phyloP scores from a whole-genome alignment of 2,888 invertebrate species.

The Sipunculus nudus region DNA sequence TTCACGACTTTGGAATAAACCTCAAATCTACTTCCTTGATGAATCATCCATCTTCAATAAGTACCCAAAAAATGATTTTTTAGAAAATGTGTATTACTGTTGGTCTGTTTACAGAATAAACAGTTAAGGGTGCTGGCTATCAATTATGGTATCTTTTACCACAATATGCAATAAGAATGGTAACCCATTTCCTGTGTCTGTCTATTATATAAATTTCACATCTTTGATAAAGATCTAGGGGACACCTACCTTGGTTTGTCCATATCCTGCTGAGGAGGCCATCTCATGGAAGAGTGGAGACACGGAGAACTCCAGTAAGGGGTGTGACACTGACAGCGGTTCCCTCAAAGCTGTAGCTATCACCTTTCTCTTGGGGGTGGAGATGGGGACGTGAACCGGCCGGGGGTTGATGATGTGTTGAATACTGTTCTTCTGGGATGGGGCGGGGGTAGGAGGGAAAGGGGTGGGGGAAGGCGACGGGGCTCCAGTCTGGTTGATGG shows the following conservation, averaged over 20 bases:
- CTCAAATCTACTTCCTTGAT: too few species aligned
- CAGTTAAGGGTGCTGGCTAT: too few species aligned
- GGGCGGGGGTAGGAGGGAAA: slow-evolving; percentile 52
- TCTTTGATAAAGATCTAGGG: too few species aligned
- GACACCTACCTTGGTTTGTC: slow-evolving; percentile 42
- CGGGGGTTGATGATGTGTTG: slow-evolving; percentile 60
- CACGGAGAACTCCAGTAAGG: slow-evolving; percentile 56
- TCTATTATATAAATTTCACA: too few species aligned
- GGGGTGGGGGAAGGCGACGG: slow-evolving; percentile 57
- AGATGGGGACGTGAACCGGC: slow-evolving; percentile 49
- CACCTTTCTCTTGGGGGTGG: slow-evolving; percentile 61
- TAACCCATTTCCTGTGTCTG: too few species aligned
- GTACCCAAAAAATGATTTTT: too few species aligned
- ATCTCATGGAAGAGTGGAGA: slow-evolving; percentile 51
- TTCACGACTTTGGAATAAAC: too few species aligned
- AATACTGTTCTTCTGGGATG: slow-evolving; percentile 53
- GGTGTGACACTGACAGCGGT: slow-evolving; percentile 59
- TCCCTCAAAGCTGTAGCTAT: slow-evolving; percentile 64
- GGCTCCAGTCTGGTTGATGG: slow-evolving; percentile 60
- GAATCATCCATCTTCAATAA: too few species aligned
- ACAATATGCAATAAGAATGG: too few species aligned
- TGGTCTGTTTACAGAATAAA: too few species aligned
- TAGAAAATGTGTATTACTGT: too few species aligned
- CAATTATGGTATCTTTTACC: too few species aligned
- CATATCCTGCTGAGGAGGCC: slow-evolving; percentile 34